phyloP scores from a whole-genome alignment of 2,113 vertebrate genomes.

The Platysteira castanea region DNA sequence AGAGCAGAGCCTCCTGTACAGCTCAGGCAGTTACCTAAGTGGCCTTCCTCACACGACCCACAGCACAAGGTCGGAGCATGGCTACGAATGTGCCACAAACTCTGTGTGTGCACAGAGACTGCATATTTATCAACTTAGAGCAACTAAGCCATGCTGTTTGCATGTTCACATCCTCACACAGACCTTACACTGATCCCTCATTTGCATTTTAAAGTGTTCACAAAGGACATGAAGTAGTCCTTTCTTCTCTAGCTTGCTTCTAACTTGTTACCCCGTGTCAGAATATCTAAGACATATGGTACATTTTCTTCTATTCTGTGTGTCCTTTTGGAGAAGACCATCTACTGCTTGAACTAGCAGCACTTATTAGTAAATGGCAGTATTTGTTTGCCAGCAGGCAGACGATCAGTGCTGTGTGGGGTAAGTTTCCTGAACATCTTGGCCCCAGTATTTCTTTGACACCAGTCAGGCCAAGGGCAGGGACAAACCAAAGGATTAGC shows the following conservation, averaged over 20 bases:
- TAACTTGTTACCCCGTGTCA: not conserved
- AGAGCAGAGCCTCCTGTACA: not conserved
- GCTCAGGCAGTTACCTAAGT: not conserved
- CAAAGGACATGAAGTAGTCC: not conserved
- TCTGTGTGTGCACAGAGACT: not conserved
- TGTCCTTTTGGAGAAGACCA: not conserved
- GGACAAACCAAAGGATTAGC: not conserved
- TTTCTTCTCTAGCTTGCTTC: not conserved
- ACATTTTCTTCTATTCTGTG: not conserved
- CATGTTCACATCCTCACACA: not conserved
- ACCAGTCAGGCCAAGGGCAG: not conserved
- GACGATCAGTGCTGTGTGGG: not conserved
- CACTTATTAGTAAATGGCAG: not conserved
- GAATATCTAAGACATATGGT: not conserved
- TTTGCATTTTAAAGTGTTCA: not conserved
- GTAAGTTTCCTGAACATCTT: not conserved
- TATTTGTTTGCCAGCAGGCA: not conserved
- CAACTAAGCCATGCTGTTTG: not conserved
- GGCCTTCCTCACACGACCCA: fast-evolving
- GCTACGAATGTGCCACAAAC: fast-evolving
- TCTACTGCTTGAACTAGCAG: not conserved
- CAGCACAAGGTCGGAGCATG: not conserved
- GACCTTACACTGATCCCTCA: not conserved
- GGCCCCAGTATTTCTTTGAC: not conserved
- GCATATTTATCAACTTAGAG: not conserved